phyloP scores from a whole-genome alignment of 2,888 invertebrate genomes.

The Melanargia galathea region DNA sequence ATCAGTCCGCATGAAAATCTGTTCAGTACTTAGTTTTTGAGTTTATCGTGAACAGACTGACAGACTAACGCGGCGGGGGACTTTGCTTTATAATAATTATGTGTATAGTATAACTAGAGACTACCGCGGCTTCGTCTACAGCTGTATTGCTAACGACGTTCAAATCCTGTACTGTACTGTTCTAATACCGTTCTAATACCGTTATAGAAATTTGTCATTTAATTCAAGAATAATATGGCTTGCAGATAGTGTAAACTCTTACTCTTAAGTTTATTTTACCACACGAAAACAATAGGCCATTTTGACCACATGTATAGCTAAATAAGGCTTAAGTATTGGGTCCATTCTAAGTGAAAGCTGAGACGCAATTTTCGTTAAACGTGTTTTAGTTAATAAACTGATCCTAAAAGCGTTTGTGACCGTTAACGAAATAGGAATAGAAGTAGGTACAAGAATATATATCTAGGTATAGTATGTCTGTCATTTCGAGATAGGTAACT shows the following conservation, averaged over 20 bases:
- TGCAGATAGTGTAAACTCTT: conserved; percentile 30
- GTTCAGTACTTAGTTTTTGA: too few relatives aligned
- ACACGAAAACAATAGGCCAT: conserved; percentile 49
- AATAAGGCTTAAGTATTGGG: conserved; percentile 39
- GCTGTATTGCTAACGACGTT: too few relatives aligned
- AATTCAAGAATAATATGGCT: not conserved
- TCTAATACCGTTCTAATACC: conserved; percentile 18
- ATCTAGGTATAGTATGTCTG: too few relatives aligned
- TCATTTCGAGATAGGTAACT: too few relatives aligned
- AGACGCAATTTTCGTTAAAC: conserved; percentile 31
- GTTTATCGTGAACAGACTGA: too few relatives aligned
- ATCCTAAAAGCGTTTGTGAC: not conserved
- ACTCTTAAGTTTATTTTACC: conserved; percentile 45
- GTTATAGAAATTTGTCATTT: conserved; percentile 11
- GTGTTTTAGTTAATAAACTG: conserved; percentile 10
- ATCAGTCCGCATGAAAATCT: too few relatives aligned
- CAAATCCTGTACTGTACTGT: too few relatives aligned
- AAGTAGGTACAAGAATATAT: not conserved
- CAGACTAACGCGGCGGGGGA: too few relatives aligned
- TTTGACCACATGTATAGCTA: conserved; percentile 42
- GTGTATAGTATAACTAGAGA: too few relatives aligned
- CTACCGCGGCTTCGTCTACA: too few relatives aligned
- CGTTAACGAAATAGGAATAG: not conserved
- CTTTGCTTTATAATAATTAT: too few relatives aligned
- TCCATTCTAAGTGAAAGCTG: conserved; percentile 38